Evolutionary conservation across 1,140 invertebrate genomes (phyloP), one percentile per base, ranked within the genome.

Genomic region (Drosophila mayri): DNA sequence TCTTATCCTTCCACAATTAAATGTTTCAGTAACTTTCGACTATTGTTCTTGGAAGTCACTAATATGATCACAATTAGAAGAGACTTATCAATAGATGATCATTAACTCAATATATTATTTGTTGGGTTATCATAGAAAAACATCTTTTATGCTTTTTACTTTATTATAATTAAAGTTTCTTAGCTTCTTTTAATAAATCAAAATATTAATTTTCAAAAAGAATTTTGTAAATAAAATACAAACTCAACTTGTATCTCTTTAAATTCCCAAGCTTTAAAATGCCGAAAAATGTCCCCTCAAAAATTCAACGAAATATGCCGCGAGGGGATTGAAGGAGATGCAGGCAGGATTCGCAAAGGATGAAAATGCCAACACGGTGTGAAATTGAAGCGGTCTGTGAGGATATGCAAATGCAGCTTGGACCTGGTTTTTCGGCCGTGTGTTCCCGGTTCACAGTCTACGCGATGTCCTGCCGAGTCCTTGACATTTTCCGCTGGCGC

Each of bases 401-500:
- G 46, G 46, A 76, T 76, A 87, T 87, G 83, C 84, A 88, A 87
- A 86, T 68, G 75, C 75, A 76, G 63, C 41, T 50, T 58, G 73
- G 38, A 20, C 30, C 62, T 35, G 25, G 30, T 76, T 76, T 76
- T 75, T 30, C 61, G 47, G 58, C 54, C 52, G 71, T 57, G 73
- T 66, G 73, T 76, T 65, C 60, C 79, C 63, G 76, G 77, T 63
- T 64, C 76, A 68, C 57, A 60, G 47, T 75, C 40, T 60, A 47
- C 65, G 32, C 55, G 35, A 49, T 72, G 66, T 70, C 66, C 70
- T 73, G 68, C 32, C 49, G 65, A 81, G 80, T 55, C 80, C 83
- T 87, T 87, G 83, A 87, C 83, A 87, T 88, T 88, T 86, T 86
- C 57, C 59, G 60, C 35, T 55, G 72, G 52, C 71, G 35, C 55